A percentile compares a stretch with the other conserved stretches of the same genome.
Evolutionary conservation across 2,888 invertebrate species (phyloP).

Genomic region (Orgyia antiqua): DNA sequence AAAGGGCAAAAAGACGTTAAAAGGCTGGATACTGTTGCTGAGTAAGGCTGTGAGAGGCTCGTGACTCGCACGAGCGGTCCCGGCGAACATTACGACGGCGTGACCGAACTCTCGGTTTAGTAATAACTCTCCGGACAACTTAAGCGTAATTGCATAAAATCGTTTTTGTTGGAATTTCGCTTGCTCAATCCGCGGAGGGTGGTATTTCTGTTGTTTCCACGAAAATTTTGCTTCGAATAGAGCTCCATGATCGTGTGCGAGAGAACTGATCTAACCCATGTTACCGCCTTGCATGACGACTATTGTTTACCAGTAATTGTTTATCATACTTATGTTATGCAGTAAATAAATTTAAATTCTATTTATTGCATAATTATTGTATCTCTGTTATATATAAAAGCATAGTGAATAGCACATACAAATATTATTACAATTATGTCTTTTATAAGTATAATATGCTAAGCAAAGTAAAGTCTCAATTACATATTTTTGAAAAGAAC

Average conservation of each 20-base stretch:
- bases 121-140: conserved; percentile 66
- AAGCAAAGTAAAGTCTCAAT: too few relatives aligned
- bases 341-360: too few relatives aligned
- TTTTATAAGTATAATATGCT: too few relatives aligned
- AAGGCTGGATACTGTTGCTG: conserved; percentile 35
- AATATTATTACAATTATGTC: too few relatives aligned
- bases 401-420: too few relatives aligned
- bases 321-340: too few relatives aligned
- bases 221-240: conserved; percentile 40
- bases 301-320: too few relatives aligned
- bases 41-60: conserved; percentile 48
- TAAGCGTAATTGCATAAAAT: conserved; percentile 71
- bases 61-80: conserved; percentile 53
- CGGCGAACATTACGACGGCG: conserved; percentile 35
- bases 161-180: conserved; percentile 68
- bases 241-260: conserved; percentile 14
- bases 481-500: too few relatives aligned
- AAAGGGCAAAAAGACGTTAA: conserved; percentile 40
- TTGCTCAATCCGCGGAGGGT: conserved; percentile 60
- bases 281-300: too few relatives aligned
- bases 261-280: too few relatives aligned
- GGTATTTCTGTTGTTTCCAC: conserved; percentile 46
- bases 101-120: conserved; percentile 61
- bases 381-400: too few relatives aligned
- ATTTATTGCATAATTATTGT: too few relatives aligned